Percentiles rank a stretch among this genome's conserved stretches.
phyloP scores from a whole-genome alignment of 2,113 vertebrate species.

The Puntigrus tetrazona region DNA sequence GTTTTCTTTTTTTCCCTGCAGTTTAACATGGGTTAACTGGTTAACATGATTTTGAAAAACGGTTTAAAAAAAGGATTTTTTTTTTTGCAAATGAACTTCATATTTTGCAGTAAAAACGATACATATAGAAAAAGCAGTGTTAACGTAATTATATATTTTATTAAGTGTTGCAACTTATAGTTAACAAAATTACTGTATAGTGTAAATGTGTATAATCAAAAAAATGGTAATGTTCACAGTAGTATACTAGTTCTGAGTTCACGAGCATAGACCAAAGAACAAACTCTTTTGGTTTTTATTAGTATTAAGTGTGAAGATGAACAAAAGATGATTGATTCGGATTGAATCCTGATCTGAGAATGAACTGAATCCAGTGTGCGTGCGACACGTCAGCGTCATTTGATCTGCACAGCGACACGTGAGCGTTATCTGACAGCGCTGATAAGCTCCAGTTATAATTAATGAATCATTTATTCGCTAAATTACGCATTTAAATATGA shows the following conservation, averaged over 20 bases:
- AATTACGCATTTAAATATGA: not conserved
- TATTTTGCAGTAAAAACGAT: not conserved
- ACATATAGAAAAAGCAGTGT: not conserved
- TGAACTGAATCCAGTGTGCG: not conserved
- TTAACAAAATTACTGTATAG: not conserved
- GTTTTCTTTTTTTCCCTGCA: too few species aligned
- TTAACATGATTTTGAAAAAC: too few species aligned
- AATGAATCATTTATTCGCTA: not conserved
- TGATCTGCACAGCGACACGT: not conserved
- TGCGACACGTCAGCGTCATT: not conserved
- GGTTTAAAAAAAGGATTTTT: too few species aligned
- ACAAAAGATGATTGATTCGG: not conserved
- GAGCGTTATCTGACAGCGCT: not conserved
- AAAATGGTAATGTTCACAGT: too few species aligned
- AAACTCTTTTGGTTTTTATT: not conserved
- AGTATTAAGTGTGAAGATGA: not conserved
- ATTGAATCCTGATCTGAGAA: not conserved
- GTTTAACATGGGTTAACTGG: too few species aligned
- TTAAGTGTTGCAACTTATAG: not conserved
- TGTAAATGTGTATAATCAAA: not conserved
- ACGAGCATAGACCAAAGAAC: not conserved
- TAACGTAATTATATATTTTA: not conserved
- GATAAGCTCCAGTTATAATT: not conserved
- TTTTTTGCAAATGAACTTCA: too few species aligned
- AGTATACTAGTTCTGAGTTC: not conserved